phyloP scores from a whole-genome alignment of 2,797 vertebrate genomes.

The Sebastolobus alascanus region DNA sequence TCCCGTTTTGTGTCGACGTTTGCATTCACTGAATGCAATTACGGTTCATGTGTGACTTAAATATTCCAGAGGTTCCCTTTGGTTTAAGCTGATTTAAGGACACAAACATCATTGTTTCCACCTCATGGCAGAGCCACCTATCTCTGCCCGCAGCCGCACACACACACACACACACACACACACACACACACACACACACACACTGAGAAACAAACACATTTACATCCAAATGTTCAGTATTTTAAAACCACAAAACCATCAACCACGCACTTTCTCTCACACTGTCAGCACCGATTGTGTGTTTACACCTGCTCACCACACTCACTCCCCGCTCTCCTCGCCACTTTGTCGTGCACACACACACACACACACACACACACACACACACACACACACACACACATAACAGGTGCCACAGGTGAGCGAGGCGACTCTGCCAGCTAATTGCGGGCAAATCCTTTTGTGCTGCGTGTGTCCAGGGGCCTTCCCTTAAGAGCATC shows the following conservation, averaged over 20 bases:
- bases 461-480: slow-evolving; percentile 81
- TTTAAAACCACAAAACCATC: slow-evolving; percentile 41
- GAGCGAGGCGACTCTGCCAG: slow-evolving; percentile 74
- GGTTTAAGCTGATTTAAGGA: slow-evolving; percentile 63
- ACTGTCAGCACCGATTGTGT: slow-evolving; percentile 17
- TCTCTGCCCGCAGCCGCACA: slow-evolving; percentile 33
- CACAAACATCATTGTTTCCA: slow-evolving; percentile 35
- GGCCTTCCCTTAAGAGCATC: slow-evolving; percentile 85
- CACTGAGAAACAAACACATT: slow-evolving; percentile 75
- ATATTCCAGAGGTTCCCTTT: slow-evolving; percentile 44
- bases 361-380: slow-evolving; percentile 20
- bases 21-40: slow-evolving; percentile 26
- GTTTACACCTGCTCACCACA: slow-evolving; percentile 53
- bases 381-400: slow-evolving; percentile 26
- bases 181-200: neutral
- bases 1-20: slow-evolving; percentile 17
- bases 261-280: slow-evolving; percentile 35
- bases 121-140: slow-evolving; percentile 7
- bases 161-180: neutral
- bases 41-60: slow-evolving; percentile 34
- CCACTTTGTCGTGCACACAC: slow-evolving; percentile 50
- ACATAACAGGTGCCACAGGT: slow-evolving; percentile 83
- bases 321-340: slow-evolving; percentile 5
- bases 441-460: slow-evolving; percentile 85
- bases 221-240: slow-evolving; percentile 44